Evolutionary conservation across 2,113 vertebrate genomes (phyloP).

Genomic region (Craseonycteris thonglongyai): DNA sequence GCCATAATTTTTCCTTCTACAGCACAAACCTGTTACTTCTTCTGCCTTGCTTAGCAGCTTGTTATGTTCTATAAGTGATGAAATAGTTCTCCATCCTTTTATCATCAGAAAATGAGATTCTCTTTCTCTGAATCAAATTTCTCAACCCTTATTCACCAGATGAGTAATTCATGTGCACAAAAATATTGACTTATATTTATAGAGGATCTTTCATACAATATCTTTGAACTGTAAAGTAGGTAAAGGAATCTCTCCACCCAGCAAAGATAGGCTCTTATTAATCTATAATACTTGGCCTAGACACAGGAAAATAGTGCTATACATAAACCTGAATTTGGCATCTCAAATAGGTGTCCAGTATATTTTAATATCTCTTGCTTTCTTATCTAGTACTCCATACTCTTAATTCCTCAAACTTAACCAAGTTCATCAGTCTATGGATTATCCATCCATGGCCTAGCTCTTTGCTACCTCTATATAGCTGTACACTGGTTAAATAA

Average conservation of each 20-base stretch:
- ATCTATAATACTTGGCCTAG: background rate
- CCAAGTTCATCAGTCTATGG: background rate
- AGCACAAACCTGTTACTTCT: conserved; percentile 45
- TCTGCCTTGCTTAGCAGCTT: conserved; percentile 64
- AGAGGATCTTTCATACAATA: conserved; percentile 58
- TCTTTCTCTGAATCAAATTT: conserved; percentile 64
- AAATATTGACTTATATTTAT: conserved; percentile 64
- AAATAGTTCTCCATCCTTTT: conserved; percentile 60
- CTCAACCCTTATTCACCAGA: conserved; percentile 59
- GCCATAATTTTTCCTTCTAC: conserved; percentile 47
- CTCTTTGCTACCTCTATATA: background rate
- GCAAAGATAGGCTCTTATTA: background rate
- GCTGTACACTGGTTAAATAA: background rate
- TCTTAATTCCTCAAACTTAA: background rate
- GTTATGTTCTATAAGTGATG: conserved; percentile 56
- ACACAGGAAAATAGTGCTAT: background rate
- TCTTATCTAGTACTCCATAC: background rate
- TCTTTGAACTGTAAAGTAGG: conserved; percentile 22
- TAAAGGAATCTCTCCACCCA: background rate
- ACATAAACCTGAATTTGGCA: background rate
- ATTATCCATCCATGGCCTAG: background rate
- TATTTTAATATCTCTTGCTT: background rate
- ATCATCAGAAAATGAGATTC: conserved; percentile 47
- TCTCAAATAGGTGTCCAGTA: background rate
- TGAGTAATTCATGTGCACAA: conserved; percentile 70